Conservation (phyloP, 2,888 invertebrate genomes). For the Asteroscopus sphinx region DNA sequence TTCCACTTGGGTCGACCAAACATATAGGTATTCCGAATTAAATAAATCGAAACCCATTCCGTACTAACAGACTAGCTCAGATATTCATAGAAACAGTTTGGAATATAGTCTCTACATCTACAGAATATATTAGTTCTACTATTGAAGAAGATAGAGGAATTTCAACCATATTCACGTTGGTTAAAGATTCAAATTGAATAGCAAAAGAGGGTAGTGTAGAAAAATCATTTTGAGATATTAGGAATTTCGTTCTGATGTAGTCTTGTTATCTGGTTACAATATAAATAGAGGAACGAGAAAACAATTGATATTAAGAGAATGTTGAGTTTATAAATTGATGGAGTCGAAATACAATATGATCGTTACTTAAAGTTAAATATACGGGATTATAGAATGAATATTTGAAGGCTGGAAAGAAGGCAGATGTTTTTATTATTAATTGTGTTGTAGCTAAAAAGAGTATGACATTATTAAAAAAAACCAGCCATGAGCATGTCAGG, state of each 20-base stretch:
- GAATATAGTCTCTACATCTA: slow-evolving; percentile 59
- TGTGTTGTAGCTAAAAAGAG: too few species aligned
- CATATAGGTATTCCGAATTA: slow-evolving; percentile 56
- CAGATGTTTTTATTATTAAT: too few species aligned
- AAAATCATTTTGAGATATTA: slow-evolving; percentile 51
- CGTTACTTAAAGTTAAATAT: neutral
- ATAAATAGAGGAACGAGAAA: slow-evolving; percentile 22
- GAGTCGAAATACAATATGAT: neutral
- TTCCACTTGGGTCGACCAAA: slow-evolving; percentile 34
- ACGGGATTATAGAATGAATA: neutral
- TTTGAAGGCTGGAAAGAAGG: too few species aligned
- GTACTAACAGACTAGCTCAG: slow-evolving; percentile 49
- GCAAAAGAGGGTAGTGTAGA: slow-evolving; percentile 11
- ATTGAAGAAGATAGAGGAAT: slow-evolving; percentile 6
- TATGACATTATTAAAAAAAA: too few species aligned
- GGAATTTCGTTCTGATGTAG: slow-evolving; percentile 33
- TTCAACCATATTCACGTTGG: slow-evolving; percentile 14
- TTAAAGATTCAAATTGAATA: slow-evolving; percentile 27
- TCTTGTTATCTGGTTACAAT: slow-evolving; percentile 38
- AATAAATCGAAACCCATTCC: slow-evolving; percentile 57
- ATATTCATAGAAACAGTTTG: slow-evolving; percentile 66
- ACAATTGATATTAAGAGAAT: slow-evolving; percentile 6
- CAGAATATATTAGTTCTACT: slow-evolving; percentile 60
- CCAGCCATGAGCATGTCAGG: too few species aligned
- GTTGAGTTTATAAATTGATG: neutral